A percentile compares a stretch with the other conserved stretches of the same genome.
phyloP scores from a whole-genome alignment of 2,888 invertebrate genomes.

The Coleophora flavipennella region DNA sequence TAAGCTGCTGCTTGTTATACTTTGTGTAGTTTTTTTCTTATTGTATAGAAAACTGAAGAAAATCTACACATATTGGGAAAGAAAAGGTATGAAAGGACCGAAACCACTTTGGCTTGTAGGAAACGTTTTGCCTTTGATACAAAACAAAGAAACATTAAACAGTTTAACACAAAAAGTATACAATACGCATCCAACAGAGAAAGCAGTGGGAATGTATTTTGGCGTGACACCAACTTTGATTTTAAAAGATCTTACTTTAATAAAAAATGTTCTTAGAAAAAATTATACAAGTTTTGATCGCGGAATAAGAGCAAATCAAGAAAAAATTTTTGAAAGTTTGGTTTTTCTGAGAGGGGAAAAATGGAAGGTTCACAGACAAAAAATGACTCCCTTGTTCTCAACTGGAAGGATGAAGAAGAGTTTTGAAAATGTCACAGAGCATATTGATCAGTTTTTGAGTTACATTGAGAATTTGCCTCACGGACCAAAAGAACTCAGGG shows the following conservation, averaged over 20 bases:
- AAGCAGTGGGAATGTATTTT: slow-evolving; percentile 35
- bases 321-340: slow-evolving; percentile 33
- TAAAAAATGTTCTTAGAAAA: slow-evolving; percentile 40
- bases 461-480: too few species aligned
- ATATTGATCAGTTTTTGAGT: too few species aligned
- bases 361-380: slow-evolving; percentile 31
- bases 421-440: slow-evolving; percentile 22
- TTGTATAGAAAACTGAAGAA: background rate
- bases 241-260: too few species aligned
- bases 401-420: slow-evolving; percentile 32
- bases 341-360: slow-evolving; percentile 29
- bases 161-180: slow-evolving; percentile 3
- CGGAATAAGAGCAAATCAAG: slow-evolving; percentile 27
- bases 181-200: slow-evolving; percentile 17
- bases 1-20: too few species aligned
- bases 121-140: too few species aligned
- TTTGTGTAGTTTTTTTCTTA: too few species aligned
- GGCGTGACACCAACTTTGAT: slow-evolving; percentile 32
- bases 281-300: slow-evolving; percentile 35
- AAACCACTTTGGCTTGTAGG: too few species aligned
- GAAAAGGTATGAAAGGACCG: slow-evolving; percentile 32
- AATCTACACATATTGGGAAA: slow-evolving; percentile 20
- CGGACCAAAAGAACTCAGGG: too few species aligned
- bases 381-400: slow-evolving; percentile 34
- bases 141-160: slow-evolving; percentile 9